These are phyloP conservation scores for Onthophagus taurus DNA, from an alignment of 1,140 invertebrate genomes.

Conservation along the genomic window DNA sequence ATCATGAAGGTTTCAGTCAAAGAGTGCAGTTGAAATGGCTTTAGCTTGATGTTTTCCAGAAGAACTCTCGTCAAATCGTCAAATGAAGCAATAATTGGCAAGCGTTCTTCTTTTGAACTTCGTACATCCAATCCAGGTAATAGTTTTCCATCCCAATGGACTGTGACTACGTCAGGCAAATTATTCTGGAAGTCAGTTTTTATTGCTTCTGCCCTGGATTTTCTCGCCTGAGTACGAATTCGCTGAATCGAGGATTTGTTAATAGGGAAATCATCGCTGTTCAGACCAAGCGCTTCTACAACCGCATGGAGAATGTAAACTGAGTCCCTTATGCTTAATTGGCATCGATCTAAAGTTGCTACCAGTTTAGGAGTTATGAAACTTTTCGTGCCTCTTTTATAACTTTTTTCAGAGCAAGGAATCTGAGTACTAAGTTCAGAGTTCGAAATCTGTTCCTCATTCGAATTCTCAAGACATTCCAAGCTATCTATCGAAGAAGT, in stretches of 20 bases:
- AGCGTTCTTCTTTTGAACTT: constrained; percentile 24
- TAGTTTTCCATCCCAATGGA: constrained; percentile 25
- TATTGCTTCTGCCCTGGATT: too few relatives aligned
- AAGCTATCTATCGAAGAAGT: constrained; percentile 2
- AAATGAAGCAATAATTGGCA: constrained; percentile 21
- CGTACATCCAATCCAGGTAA: constrained; percentile 19
- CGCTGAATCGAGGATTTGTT: too few relatives aligned
- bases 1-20: constrained; percentile 18
- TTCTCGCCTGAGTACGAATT: too few relatives aligned
- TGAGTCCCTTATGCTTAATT: constrained; percentile 16
- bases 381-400: constrained; percentile 12
- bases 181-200: too few relatives aligned
- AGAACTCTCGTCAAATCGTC: constrained; percentile 14
- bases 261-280: too few relatives aligned
- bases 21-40: constrained; percentile 14
- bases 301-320: too few relatives aligned
- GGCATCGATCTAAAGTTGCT: constrained; percentile 18
- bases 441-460: too few relatives aligned
- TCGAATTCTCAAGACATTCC: not conserved
- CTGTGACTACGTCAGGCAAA: constrained; percentile 14
- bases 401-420: constrained; percentile 2
- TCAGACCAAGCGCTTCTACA: too few relatives aligned
- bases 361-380: constrained; percentile 17
- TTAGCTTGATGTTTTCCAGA: constrained; percentile 17
- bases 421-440: too few relatives aligned